Evolutionary conservation across 1,140 invertebrate species (phyloP).

Genomic region (Macrosteles quadrilineatus): DNA sequence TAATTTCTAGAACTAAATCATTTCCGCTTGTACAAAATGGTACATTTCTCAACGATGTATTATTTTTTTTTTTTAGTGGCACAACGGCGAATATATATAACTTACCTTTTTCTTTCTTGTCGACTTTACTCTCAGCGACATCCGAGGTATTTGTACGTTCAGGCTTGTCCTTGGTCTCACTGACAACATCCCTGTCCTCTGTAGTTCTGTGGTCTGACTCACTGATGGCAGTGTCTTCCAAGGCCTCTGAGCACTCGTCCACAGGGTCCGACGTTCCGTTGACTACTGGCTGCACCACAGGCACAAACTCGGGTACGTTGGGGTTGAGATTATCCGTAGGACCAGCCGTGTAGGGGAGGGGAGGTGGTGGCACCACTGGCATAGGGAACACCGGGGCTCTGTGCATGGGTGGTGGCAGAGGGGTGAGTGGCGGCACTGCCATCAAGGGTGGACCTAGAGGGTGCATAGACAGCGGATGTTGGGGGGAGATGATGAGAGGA

Average conservation of each 20-base stretch:
- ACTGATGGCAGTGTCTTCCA: constrained; percentile 8
- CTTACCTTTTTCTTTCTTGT: too few species aligned
- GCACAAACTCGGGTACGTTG: constrained; percentile 84
- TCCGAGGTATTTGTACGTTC: too few species aligned
- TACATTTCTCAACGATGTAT: too few species aligned
- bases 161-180: too few species aligned
- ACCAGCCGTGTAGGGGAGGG: constrained; percentile 24
- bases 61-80: too few species aligned
- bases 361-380: constrained; percentile 29
- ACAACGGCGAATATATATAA: too few species aligned
- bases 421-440: constrained; percentile 56
- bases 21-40: too few species aligned
- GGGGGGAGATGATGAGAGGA: constrained; percentile 41
- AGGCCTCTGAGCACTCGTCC: constrained; percentile 35
- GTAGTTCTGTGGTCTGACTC: too few species aligned
- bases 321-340: constrained; percentile 69
- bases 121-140: too few species aligned
- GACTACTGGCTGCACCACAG: constrained; percentile 45
- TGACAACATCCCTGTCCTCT: too few species aligned
- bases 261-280: constrained; percentile 29
- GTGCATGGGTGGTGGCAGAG: constrained; percentile 52
- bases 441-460: constrained; percentile 38
- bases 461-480: constrained; percentile 41
- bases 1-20: too few species aligned
- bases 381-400: constrained; percentile 28